Evolutionary conservation across 2,888 invertebrate species (phyloP).

Genomic region (Tetragonisca angustula): DNA sequence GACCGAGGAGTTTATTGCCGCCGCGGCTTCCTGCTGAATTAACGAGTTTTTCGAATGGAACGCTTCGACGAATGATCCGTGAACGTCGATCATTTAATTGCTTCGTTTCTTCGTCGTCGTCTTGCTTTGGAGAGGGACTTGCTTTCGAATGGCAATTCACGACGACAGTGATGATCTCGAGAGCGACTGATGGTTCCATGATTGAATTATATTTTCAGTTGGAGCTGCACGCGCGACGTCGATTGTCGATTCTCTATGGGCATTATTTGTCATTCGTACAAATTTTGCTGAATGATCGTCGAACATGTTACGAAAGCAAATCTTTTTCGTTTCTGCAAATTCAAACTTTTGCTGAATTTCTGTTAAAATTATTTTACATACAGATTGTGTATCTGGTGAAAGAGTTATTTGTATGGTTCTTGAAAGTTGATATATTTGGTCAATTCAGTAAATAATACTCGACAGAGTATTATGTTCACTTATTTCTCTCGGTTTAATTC

Average conservation of each 20-base stretch:
- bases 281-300: no score
- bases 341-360: not conserved
- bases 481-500: not conserved
- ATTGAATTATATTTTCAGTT: no score
- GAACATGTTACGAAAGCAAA: no score
- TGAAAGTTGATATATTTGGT: not conserved
- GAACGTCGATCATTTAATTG: slow-evolving; percentile 5
- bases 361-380: not conserved
- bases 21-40: slow-evolving; percentile 44
- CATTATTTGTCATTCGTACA: no score
- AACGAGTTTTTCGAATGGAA: slow-evolving; percentile 42
- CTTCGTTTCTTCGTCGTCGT: not conserved
- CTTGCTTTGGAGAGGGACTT: not conserved
- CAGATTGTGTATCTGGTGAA: not conserved
- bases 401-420: not conserved
- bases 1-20: slow-evolving; percentile 26
- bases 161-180: no score
- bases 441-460: not conserved
- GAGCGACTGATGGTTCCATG: no score
- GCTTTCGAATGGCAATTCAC: no score
- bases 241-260: no score
- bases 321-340: not conserved
- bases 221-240: no score
- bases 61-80: not conserved
- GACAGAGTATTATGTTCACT: no score